Evolutionary conservation across 2,113 vertebrate genomes (phyloP).

Genomic region (Ancistrus triradiatus): DNA sequence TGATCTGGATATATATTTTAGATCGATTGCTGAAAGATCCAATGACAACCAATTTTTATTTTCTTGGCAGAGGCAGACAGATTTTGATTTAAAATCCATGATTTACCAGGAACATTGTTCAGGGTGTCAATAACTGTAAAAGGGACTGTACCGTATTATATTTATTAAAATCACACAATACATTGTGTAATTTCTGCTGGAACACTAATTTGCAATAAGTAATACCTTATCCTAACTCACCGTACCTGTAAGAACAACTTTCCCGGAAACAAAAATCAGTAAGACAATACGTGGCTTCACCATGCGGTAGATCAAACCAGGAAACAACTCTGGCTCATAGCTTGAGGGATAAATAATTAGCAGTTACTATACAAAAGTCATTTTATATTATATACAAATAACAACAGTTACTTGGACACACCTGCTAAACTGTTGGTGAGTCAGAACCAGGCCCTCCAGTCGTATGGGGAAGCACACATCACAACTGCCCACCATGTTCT

Average conservation of each 20-base stretch:
- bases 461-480: conserved; percentile 92
- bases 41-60: too few species aligned
- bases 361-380: conserved; percentile 2
- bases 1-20: too few species aligned
- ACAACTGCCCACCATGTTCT: conserved; percentile 97
- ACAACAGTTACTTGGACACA: conserved; percentile 45
- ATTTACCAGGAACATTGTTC: too few species aligned
- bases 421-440: conserved; percentile 95
- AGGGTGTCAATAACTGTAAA: too few species aligned
- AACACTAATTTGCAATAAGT: too few species aligned
- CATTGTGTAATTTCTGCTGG: too few species aligned
- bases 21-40: too few species aligned
- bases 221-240: too few species aligned
- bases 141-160: too few species aligned
- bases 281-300: conserved; percentile 94
- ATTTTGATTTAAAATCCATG: too few species aligned
- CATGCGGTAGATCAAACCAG: conserved; percentile 96
- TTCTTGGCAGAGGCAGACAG: too few species aligned
- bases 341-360: conserved; percentile 56
- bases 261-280: conserved; percentile 96
- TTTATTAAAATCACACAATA: too few species aligned
- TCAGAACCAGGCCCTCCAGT: conserved; percentile 86
- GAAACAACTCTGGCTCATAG: conserved; percentile 96
- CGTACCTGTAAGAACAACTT: conserved; percentile 92
- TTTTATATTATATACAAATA: neutral